Conservation (phyloP, 2,888 invertebrate genomes). For the Gibbula magus region DNA sequence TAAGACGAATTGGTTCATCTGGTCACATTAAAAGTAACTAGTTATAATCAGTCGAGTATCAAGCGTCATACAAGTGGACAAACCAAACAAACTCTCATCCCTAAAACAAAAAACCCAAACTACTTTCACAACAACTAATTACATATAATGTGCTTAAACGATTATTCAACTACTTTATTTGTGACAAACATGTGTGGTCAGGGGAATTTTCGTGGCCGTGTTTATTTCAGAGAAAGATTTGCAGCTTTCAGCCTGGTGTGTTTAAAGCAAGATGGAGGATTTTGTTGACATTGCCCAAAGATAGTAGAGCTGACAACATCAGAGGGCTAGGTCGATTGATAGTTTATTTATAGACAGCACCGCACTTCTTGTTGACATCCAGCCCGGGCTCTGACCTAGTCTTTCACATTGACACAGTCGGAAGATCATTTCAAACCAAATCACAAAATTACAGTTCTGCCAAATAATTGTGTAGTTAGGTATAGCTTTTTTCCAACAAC, state of each 20-base stretch:
- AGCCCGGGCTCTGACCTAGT: background rate
- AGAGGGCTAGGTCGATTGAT: background rate
- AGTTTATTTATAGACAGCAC: background rate
- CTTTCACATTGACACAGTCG: background rate
- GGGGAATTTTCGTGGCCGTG: background rate
- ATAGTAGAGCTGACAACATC: background rate
- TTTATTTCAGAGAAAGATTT: background rate
- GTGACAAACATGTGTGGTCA: background rate
- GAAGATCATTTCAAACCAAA: background rate
- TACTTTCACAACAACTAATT: too few species aligned
- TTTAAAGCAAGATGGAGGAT: background rate
- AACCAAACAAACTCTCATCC: too few species aligned
- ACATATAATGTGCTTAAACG: too few species aligned
- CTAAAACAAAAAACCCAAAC: too few species aligned
- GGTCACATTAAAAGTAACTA: too few species aligned
- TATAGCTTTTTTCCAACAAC: too few species aligned
- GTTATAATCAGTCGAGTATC: too few species aligned
- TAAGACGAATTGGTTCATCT: too few species aligned
- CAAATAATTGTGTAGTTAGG: too few species aligned
- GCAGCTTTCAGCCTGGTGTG: background rate
- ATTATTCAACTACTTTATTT: too few species aligned
- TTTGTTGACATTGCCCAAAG: background rate
- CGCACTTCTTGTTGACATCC: background rate
- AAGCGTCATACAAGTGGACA: too few species aligned
- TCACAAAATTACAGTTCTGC: background rate